Evolutionary conservation across 2,888 invertebrate genomes (phyloP).

Genomic region (Machimus rusticus): DNA sequence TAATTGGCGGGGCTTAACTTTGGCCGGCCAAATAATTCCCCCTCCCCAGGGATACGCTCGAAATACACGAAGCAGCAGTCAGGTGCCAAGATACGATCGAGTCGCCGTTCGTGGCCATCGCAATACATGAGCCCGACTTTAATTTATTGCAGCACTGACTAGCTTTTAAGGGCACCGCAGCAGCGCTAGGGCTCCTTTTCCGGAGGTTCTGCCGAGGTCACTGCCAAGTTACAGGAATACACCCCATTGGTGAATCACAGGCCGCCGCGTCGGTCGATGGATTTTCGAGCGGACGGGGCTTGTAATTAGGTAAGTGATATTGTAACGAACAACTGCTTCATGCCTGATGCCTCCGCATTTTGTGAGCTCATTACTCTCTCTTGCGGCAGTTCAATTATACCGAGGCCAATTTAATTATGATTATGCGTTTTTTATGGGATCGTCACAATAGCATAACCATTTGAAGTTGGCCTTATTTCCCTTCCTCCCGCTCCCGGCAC

Average conservation of each 20-base stretch:
- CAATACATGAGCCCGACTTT: background rate
- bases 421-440: background rate
- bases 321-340: background rate
- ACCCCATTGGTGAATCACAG: background rate
- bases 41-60: background rate
- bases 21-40: background rate
- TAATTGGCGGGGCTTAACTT: background rate
- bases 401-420: background rate
- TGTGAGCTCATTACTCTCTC: background rate
- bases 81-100: conserved; percentile 4
- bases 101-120: background rate
- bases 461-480: background rate
- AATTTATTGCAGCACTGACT: background rate
- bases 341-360: background rate
- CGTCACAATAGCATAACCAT: background rate
- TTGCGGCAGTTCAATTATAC: background rate
- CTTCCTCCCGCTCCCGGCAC: background rate
- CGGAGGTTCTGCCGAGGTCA: background rate
- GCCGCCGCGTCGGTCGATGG: too few relatives aligned
- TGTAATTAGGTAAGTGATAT: background rate
- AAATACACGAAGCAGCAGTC: background rate
- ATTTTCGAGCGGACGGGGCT: background rate
- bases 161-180: background rate
- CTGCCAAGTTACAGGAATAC: background rate
- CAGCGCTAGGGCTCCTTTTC: background rate